Evolutionary conservation across 2,888 invertebrate genomes (phyloP), one percentile per base, ranked within the genome.

Genomic region (Apantesis nais): DNA sequence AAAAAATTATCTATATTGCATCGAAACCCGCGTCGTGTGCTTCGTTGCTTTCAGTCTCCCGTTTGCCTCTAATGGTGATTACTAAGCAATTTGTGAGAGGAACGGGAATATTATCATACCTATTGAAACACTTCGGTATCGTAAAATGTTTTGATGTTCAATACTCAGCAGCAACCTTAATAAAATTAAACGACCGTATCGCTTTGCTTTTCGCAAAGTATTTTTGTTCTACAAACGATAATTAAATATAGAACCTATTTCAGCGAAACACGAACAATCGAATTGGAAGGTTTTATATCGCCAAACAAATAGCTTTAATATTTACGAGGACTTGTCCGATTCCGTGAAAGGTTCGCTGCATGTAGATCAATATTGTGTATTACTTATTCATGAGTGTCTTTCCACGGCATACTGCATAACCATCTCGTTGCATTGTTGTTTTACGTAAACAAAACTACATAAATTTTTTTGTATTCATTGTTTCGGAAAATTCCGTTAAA

Each of bases 371-470:
- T 92, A 89, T 83, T 85, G 79, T 74, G 74, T 85, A 86, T 89
- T 84, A 80, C 80, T 87, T 91, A 92, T 91, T 91, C 89, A 91
- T 90, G 87, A 75, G 81, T 74, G 81, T 76, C 78, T 77, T 68
- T 71, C 74, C 74, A 70, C 71, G 82, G 78, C 85, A 80, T 74
- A 78, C 68, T 75, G 71, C 72, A 74, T 74, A 70, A 67, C n/a
- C 68, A 78, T 79, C 79, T 82, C 82, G 83, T 82, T 84, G 78
- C 74, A 80, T 78, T 83, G 79, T 70, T 73, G 68, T 75, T 69
- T 55, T 22, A 64, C 63, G 52, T 63, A 74, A 74, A 67, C 68
- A 74, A 66, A 64, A 58, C 16, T 31, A 44, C 25, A 4, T 48
- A 48, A 1, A 16, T 25, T 71, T 62, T 67, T 63, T 25, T 66